phyloP scores from a whole-genome alignment of 2,113 vertebrate genomes.

The Madoqua kirkii region DNA sequence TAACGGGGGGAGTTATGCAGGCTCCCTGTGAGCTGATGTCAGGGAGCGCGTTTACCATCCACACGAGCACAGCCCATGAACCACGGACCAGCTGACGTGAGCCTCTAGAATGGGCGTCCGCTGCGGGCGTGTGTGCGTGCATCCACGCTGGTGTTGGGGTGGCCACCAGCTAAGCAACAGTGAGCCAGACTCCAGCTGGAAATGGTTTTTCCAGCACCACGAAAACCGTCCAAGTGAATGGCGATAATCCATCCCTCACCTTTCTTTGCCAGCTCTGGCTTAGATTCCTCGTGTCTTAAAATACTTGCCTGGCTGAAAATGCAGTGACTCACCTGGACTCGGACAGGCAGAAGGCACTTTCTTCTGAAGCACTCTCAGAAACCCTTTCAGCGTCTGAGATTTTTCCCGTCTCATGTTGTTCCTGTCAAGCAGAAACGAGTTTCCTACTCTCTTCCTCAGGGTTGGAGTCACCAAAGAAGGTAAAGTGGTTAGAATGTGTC shows the following conservation, averaged over 20 bases:
- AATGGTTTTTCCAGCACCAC: constrained; percentile 37
- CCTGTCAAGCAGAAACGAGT: background rate
- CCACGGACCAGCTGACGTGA: background rate
- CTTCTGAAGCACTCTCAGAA: background rate
- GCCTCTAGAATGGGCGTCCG: background rate
- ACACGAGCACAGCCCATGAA: background rate
- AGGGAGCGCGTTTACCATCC: background rate
- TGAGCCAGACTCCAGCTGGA: background rate
- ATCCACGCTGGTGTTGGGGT: background rate
- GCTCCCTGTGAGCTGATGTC: background rate
- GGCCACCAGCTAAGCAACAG: background rate
- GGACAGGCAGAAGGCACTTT: background rate
- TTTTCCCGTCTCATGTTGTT: background rate
- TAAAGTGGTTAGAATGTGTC: background rate
- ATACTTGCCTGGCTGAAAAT: constrained; percentile 8
- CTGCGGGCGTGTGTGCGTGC: background rate
- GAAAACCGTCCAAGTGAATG: background rate
- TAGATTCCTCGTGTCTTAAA: background rate
- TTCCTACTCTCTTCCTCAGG: background rate
- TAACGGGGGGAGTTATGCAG: background rate
- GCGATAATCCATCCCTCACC: background rate
- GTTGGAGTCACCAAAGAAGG: background rate
- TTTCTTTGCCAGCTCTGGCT: constrained; percentile 6
- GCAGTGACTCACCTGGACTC: constrained; percentile 33
- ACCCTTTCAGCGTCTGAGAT: background rate